Percentiles rank a stretch among this genome's conserved stretches.
These are phyloP conservation scores for Parochlus steinenii DNA, from an alignment of 2,888 invertebrate genomes.

Conservation along the genomic window DNA sequence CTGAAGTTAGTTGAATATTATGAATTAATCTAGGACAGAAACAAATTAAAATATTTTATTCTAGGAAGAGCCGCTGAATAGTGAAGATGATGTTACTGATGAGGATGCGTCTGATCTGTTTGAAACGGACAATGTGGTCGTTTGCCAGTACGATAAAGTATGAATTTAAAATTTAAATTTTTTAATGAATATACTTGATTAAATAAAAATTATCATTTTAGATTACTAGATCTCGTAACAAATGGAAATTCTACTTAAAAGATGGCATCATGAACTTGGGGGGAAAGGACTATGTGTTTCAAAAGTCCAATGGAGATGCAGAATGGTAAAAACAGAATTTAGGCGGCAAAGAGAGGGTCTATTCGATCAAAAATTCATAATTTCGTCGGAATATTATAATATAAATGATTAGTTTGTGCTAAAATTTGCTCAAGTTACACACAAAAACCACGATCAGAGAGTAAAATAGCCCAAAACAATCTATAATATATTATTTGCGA, in stretches of 20 bases:
- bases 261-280: slow-evolving; percentile 99
- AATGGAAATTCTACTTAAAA: slow-evolving; percentile 99
- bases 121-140: slow-evolving; percentile 98
- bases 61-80: slow-evolving; percentile 93
- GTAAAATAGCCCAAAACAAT: too few species aligned
- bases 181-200: slow-evolving; percentile 7
- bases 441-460: too few species aligned
- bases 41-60: too few species aligned
- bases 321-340: slow-evolving; percentile 83
- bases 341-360: too few species aligned
- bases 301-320: slow-evolving; percentile 96
- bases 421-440: too few species aligned
- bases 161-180: too few species aligned
- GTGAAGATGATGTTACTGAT: slow-evolving; percentile 94
- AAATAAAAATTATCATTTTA: slow-evolving; percentile 27
- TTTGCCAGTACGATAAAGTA: slow-evolving; percentile 98
- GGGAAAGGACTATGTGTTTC: slow-evolving; percentile 97
- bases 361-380: too few species aligned
- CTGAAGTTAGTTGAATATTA: slow-evolving; percentile 23
- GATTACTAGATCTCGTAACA: slow-evolving; percentile 95
- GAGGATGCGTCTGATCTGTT: slow-evolving; percentile 90
- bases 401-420: too few species aligned
- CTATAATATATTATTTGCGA: too few species aligned
- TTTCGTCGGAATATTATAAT: too few species aligned
- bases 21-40: slow-evolving; percentile 25